These are phyloP conservation scores for Harpegnathos saltator DNA, from an alignment of 1,140 invertebrate species.

Conservation along the genomic window DNA sequence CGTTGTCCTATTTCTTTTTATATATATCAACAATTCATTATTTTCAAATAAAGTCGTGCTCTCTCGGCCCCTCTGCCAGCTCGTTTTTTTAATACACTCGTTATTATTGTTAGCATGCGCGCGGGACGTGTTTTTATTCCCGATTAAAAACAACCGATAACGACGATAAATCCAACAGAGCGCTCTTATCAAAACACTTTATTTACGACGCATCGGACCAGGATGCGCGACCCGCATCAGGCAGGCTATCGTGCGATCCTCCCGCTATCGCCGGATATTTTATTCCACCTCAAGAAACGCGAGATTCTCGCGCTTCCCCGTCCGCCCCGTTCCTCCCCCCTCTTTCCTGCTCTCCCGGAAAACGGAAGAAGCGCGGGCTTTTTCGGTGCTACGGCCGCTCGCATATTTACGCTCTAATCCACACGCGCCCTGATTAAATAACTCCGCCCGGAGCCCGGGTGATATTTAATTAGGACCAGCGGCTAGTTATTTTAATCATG, in stretches of 20 bases:
- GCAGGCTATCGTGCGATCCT: too few species aligned
- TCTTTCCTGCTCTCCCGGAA: too few species aligned
- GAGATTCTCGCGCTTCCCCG: conserved; percentile 6
- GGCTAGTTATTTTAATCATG: conserved; percentile 47
- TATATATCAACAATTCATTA: conserved; percentile 28
- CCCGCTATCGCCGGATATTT: too few species aligned
- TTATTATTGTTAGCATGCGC: not conserved
- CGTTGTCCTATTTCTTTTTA: not conserved
- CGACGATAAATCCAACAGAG: too few species aligned
- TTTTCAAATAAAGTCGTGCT: not conserved
- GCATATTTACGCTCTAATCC: conserved; percentile 58
- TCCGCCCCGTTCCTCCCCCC: too few species aligned
- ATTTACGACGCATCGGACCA: not conserved
- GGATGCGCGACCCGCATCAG: too few species aligned
- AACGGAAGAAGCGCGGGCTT: too few species aligned
- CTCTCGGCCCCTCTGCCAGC: not conserved
- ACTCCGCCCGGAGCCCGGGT: conserved; percentile 18
- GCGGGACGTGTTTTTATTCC: not conserved
- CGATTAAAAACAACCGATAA: not conserved
- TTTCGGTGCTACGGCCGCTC: conserved; percentile 25
- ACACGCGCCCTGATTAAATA: conserved; percentile 51
- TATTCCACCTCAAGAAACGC: not conserved
- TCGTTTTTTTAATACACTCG: too few species aligned
- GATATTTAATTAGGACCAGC: conserved; percentile 49
- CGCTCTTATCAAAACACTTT: conserved; percentile 5